Base-by-base conservation (phyloP, 2,888 invertebrate species). In the Lepidonotus clava region DNA sequence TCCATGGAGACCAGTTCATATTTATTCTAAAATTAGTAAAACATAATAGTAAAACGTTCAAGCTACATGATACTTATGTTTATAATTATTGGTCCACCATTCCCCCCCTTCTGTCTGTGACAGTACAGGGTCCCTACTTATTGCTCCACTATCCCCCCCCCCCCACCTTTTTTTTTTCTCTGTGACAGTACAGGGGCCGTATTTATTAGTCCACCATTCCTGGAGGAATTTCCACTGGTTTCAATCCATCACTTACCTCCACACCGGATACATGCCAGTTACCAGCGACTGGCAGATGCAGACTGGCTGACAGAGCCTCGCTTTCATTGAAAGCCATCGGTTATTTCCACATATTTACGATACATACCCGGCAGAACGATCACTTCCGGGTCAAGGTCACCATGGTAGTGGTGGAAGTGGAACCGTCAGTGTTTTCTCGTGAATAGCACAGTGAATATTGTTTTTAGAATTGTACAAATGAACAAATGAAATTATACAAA, bases 311-410 rank as follows among this genome's bases (percentile, higher is more conserved):
- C 61, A 18, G 18, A 53, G n/a, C 24, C 24, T 61, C 61, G 28
- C 28, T 61, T 61, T 61, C 61, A 61, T 32, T 61, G 24, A 11
- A 28, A 2, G 61, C 61, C 61, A 61, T 61, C 61, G 28, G 61
- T 61, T 61, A 56, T 61, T 61, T 32, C 61, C 61, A 61, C 28
- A 61, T 61, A 61, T 61, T 61, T 61, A 61, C 61, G 28, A 61
- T 61, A 61, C 61, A 61, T 61, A 61, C 61, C 61, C 61, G 8
- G 28, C 24, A 18, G 61, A 61, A 32, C 61, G 61, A 61, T 61
- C 61, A 61, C 61, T 61, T 61, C 61, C 61, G 61, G 61, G 61
- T 61, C 61, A 61, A 1, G 11, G 61, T 61, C 28, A 32, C n/a
- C 61, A n/a, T 24, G 61, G 61, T 61, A 61, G 61, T 61, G 61